Evolutionary conservation across 2,113 vertebrate species (phyloP), one percentile per base, ranked within the genome.

Genomic region (Gambusia holbrooki): DNA sequence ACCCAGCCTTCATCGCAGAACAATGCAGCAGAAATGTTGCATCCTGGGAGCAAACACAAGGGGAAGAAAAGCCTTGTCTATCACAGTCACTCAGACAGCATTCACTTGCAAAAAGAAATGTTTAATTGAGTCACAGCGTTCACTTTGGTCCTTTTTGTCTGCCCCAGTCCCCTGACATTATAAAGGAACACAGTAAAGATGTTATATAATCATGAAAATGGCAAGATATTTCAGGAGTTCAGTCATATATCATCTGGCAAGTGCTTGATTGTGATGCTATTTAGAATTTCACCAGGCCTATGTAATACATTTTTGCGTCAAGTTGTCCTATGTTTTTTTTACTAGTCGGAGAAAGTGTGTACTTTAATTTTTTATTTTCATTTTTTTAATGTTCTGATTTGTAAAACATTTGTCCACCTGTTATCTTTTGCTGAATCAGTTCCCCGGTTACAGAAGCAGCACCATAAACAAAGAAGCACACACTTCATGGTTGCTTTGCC

Each of bases 81-180:
- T 86, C 81, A 22, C 17, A 6, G 66, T 79, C 75, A 73, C 81
- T 86, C 80, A 74, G 42, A 75, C 15, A 69, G 15, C 79, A 79
- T 79, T 62, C 48, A 66, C 62, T 40, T 69, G 74, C 35, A 64
- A 14, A 54, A 54, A 60, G 19, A 82, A 62, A 76, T 62, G 82
- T 89, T 91, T 87, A 82, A 84, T 89, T 83, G 79, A 83, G 77
- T 85, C 76, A 79, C 81, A 88, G 82, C 65, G 71, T 68, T 33
- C 73, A 51, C 58, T 73, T 61, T 71, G 62, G 79, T 45, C 60
- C 62, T 60, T 88, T 87, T 81, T 33, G 37, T 84, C 65, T 19
- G 5, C 51, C 35, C 25, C 71, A 12, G 33, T 82, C 77, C 69
- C 58, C 58, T 79, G 71, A 51, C 67, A 68, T 62, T 30, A 54